Evolutionary conservation across 2,888 invertebrate genomes (phyloP).

Genomic region (Osmoderma eremita): DNA sequence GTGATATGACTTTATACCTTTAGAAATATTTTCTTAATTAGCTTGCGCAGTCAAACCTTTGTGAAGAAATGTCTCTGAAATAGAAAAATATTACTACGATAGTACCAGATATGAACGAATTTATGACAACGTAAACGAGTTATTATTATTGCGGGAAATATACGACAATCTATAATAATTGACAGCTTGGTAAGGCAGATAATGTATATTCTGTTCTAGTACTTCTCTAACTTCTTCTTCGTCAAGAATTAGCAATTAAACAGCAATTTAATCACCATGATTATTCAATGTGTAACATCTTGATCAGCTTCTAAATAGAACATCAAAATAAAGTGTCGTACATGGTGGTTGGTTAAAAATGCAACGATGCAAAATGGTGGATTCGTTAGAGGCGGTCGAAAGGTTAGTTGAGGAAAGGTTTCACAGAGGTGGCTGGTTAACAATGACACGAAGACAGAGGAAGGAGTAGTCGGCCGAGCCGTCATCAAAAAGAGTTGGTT

Average conservation of each 20-base stretch:
- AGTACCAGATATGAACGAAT: no score
- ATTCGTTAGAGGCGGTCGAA: slow-evolving; percentile 54
- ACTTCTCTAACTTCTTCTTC: not conserved
- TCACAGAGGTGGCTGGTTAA: slow-evolving; percentile 65
- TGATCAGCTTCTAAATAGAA: slow-evolving; percentile 17
- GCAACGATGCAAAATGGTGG: slow-evolving; percentile 61
- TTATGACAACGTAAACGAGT: no score
- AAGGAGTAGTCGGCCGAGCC: slow-evolving; percentile 68
- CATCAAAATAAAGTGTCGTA: slow-evolving; percentile 46
- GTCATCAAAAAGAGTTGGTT: slow-evolving; percentile 57
- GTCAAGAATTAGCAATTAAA: not conserved
- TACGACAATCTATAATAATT: no score
- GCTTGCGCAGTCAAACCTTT: no score
- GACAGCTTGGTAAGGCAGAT: no score
- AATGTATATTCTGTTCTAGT: no score
- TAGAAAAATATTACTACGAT: no score
- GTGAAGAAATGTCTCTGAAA: no score
- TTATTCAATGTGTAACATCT: slow-evolving; percentile 24
- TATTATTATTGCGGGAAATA: no score
- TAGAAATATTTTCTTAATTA: no score
- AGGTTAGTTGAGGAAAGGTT: slow-evolving; percentile 57
- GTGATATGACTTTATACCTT: no score
- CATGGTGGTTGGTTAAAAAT: slow-evolving; percentile 62
- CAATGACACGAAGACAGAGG: slow-evolving; percentile 86
- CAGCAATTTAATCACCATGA: not conserved